Conservation (phyloP, 2,888 invertebrate genomes). For the Acleris emargana region DNA sequence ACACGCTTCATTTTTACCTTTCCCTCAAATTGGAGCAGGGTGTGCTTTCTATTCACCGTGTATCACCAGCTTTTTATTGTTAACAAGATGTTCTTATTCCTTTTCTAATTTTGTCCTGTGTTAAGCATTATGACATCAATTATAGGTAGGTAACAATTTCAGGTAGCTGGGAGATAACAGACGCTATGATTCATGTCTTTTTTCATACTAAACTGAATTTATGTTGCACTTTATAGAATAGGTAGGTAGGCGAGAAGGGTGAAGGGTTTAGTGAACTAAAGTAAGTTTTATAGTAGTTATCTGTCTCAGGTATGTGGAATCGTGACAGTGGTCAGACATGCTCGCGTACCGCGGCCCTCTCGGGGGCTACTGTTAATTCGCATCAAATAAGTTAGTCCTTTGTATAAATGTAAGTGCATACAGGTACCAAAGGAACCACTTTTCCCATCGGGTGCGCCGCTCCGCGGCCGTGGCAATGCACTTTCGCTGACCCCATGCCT, state of each 20-base stretch:
- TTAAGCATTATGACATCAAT: neutral
- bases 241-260: no score
- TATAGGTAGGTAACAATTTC: no score
- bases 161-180: neutral
- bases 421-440: slow-evolving; percentile 67
- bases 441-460: slow-evolving; percentile 78
- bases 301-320: no score
- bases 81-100: slow-evolving; percentile 37
- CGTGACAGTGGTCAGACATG: slow-evolving; percentile 11
- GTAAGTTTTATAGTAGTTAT: no score
- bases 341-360: neutral
- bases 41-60: slow-evolving; percentile 57
- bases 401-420: slow-evolving; percentile 65
- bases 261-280: no score
- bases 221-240: no score
- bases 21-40: slow-evolving; percentile 72
- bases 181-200: no score
- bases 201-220: no score
- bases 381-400: slow-evolving; percentile 53
- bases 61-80: slow-evolving; percentile 60
- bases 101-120: neutral
- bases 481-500: slow-evolving; percentile 82
- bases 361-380: slow-evolving; percentile 13
- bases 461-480: slow-evolving; percentile 80
- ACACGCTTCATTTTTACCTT: slow-evolving; percentile 79